Base-by-base conservation (phyloP, 2,888 invertebrate genomes). In the Thymelicus sylvestris region DNA sequence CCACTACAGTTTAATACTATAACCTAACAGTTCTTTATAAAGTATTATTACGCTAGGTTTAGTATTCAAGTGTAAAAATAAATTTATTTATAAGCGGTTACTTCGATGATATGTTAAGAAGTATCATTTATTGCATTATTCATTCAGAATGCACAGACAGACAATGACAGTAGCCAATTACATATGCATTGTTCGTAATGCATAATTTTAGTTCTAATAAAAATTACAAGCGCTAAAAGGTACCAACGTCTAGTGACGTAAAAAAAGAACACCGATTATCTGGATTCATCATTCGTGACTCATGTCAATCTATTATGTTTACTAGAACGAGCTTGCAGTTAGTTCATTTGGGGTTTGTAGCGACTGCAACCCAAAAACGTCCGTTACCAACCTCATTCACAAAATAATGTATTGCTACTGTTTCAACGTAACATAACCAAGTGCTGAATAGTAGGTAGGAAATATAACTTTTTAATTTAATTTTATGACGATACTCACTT, bases 111-210 rank as follows among this genome's bases (percentile, higher is more conserved):
- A 47, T 63, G 68, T 64, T 69, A 59, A 69, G 64, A 64, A 50
- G 48, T 47, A 55, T 44, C 67, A 52, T 50, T 80, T 76, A 75
- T 78, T 86, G 86, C 83, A 88, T 88, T 82, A 86, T 86, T 86
- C 85, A 88, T 84, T 81, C 79, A 79, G 76, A 79, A 64, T 69
- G 59, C 64, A 69, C 64, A 59, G 69, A 69, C 77, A 76, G 78
- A 73, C 76, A 78, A 76, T 77, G 79, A 86, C 86, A 88, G 86
- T 86, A 82, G 83, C 77, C 77, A 78, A 74, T 83, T 82, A 78
- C 78, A 75, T 77, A 75, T 75, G 78, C 74, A 72, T 75, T 77
- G 78, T 75, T 79, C 78, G 81, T 81, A 81, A 80, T 77, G 81
- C 82, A 84, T 85, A 81, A 80, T 81, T 83, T 79, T 76, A 80